phyloP scores from a whole-genome alignment of 92 coral and sea anemone genomes.

The Paramuricea clavata region DNA sequence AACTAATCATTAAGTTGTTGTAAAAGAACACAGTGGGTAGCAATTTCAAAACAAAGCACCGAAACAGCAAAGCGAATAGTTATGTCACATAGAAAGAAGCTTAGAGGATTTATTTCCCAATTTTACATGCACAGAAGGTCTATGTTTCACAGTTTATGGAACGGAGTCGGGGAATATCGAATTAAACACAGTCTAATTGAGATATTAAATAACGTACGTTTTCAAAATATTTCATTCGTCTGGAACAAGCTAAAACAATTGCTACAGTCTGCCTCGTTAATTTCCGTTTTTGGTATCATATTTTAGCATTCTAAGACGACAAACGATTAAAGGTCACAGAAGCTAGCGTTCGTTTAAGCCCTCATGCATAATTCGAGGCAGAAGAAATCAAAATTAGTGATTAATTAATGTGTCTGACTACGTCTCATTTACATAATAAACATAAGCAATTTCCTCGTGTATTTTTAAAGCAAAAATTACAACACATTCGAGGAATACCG shows the following conservation, averaged over 20 bases:
- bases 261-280: slow-evolving; percentile 19
- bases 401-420: slow-evolving; percentile 52
- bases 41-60: slow-evolving; percentile 22
- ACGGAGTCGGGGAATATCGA: neutral
- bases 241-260: slow-evolving; percentile 27
- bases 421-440: slow-evolving; percentile 56
- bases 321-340: slow-evolving; percentile 10
- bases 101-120: neutral
- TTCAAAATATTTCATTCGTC: slow-evolving; percentile 30
- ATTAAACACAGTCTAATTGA: slow-evolving; percentile 46
- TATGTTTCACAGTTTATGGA: neutral
- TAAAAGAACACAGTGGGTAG: slow-evolving; percentile 40
- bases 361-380: slow-evolving; percentile 20
- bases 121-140: neutral
- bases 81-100: neutral
- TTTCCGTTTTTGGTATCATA: slow-evolving; percentile 30
- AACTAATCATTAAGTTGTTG: slow-evolving; percentile 33
- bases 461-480: neutral
- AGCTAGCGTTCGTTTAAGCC: neutral
- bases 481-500: neutral
- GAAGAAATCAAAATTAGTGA: slow-evolving; percentile 50
- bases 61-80: neutral
- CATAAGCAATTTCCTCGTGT: slow-evolving; percentile 29
- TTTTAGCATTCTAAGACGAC: neutral
- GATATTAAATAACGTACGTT: slow-evolving; percentile 25